Percentiles rank a stretch among this genome's conserved stretches.
Evolutionary conservation across 1,140 invertebrate species (phyloP).

Genomic region (Drosophila obscura): DNA sequence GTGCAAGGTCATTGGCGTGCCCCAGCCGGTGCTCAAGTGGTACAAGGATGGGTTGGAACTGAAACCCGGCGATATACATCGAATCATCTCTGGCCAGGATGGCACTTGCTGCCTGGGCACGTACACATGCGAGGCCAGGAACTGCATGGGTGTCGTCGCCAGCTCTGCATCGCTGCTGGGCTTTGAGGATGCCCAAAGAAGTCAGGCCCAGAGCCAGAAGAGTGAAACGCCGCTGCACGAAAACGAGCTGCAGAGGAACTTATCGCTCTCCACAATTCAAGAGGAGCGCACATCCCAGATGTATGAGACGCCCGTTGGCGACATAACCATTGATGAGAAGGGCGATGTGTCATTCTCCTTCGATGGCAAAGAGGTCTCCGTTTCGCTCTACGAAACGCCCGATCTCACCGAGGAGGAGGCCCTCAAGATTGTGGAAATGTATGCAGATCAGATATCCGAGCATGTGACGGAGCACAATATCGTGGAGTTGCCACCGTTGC

Average conservation of each 20-base stretch:
- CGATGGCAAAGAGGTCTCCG: constrained; percentile 95
- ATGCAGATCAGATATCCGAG: constrained; percentile 95
- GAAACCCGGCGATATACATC: constrained; percentile 95
- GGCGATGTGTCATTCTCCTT: constrained; percentile 95
- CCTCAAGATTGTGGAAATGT: constrained; percentile 95
- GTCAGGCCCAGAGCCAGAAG: constrained; percentile 75
- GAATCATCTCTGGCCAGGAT: constrained; percentile 94
- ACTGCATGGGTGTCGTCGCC: constrained; percentile 95
- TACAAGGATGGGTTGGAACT: constrained; percentile 95
- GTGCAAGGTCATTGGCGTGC: constrained; percentile 96
- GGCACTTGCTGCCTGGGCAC: constrained; percentile 95
- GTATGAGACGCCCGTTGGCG: constrained; percentile 91
- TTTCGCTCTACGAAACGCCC: constrained; percentile 95
- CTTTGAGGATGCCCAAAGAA: constrained; percentile 90
- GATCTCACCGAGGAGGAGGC: constrained; percentile 96
- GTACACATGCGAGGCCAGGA: constrained; percentile 96
- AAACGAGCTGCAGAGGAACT: constrained; percentile 88
- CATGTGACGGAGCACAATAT: constrained; percentile 94
- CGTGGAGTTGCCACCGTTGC: constrained; percentile 93
- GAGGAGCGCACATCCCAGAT: constrained; percentile 95
- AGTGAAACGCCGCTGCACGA: constrained; percentile 63
- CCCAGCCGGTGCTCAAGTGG: constrained; percentile 94
- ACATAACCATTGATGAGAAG: constrained; percentile 91
- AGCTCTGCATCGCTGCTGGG: constrained; percentile 94
- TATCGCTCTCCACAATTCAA: constrained; percentile 94